phyloP scores from a whole-genome alignment of 2,888 invertebrate genomes.

The Ditylenchus weischeri region DNA sequence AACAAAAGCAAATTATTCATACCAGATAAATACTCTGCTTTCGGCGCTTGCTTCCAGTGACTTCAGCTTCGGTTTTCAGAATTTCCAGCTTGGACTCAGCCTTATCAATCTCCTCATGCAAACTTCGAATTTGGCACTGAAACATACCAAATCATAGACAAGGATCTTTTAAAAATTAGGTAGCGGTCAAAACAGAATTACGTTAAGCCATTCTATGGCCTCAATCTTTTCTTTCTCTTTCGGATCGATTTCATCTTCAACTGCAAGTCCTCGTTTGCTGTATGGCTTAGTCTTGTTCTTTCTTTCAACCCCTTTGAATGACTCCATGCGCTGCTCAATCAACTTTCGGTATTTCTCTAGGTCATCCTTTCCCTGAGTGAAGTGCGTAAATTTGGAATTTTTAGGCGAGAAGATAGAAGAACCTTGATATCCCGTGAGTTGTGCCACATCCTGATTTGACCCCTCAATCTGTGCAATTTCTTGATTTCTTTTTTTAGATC shows the following conservation, averaged over 20 bases:
- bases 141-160: background rate
- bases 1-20: too few relatives aligned
- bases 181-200: background rate
- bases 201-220: conserved; percentile 85
- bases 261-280: conserved; percentile 90
- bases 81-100: conserved; percentile 45
- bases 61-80: conserved; percentile 34
- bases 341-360: conserved; percentile 93
- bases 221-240: conserved; percentile 95
- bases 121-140: conserved; percentile 64
- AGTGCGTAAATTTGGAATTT: too few relatives aligned
- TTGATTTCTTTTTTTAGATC: conserved; percentile 99
- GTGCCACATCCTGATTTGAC: conserved; percentile 99
- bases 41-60: conserved; percentile 37
- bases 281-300: conserved; percentile 99
- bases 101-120: conserved; percentile 47
- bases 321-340: conserved; percentile 99
- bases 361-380: conserved; percentile 79
- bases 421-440: conserved; percentile 93
- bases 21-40: conserved; percentile 27
- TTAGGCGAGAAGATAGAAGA: background rate
- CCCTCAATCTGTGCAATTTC: conserved; percentile 96
- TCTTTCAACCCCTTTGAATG: conserved; percentile 97
- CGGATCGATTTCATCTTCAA: conserved; percentile 95
- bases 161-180: background rate